phyloP scores from a whole-genome alignment of 2,797 vertebrate species.

The Melanotaenia maccullochi region DNA sequence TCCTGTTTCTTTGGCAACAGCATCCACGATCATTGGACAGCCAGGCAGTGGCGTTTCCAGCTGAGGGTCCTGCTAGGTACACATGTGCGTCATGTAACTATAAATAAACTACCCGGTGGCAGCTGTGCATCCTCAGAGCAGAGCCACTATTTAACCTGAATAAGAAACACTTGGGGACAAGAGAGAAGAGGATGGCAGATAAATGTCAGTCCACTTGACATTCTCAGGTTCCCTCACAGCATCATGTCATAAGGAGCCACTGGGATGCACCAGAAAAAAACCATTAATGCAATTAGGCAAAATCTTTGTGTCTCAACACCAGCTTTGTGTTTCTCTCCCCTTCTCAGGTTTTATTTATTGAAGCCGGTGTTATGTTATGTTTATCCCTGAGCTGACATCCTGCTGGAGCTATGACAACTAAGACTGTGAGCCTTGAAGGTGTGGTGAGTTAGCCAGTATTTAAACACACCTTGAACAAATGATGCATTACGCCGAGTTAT shows the following conservation, averaged over 20 bases:
- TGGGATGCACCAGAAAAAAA: slow-evolving; percentile 23
- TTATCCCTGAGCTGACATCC: slow-evolving; percentile 58
- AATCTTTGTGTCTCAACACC: background rate
- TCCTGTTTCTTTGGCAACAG: slow-evolving; percentile 73
- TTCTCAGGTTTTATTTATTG: background rate
- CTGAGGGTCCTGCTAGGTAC: slow-evolving; percentile 65
- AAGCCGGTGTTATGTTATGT: slow-evolving; percentile 17
- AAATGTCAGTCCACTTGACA: slow-evolving; percentile 64
- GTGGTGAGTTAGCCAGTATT: slow-evolving; percentile 67
- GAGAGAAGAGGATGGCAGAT: slow-evolving; percentile 53
- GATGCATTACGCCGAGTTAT: slow-evolving; percentile 16
- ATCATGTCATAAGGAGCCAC: slow-evolving; percentile 11
- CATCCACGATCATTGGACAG: slow-evolving; percentile 70
- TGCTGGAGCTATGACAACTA: slow-evolving; percentile 49
- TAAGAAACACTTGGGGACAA: slow-evolving; percentile 54
- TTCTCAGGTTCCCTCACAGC: slow-evolving; percentile 67
- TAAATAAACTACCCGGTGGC: slow-evolving; percentile 76
- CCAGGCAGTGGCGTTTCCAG: slow-evolving; percentile 59
- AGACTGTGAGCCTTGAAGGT: slow-evolving; percentile 78
- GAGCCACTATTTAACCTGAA: slow-evolving; percentile 60
- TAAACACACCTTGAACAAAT: slow-evolving; percentile 82
- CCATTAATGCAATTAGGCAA: background rate
- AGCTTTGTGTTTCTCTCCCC: background rate
- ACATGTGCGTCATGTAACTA: slow-evolving; percentile 77
- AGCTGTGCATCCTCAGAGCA: slow-evolving; percentile 65